Percentiles rank a stretch among this genome's conserved stretches.
phyloP scores from a whole-genome alignment of 2,797 vertebrate genomes.

The Sternotherus odoratus region DNA sequence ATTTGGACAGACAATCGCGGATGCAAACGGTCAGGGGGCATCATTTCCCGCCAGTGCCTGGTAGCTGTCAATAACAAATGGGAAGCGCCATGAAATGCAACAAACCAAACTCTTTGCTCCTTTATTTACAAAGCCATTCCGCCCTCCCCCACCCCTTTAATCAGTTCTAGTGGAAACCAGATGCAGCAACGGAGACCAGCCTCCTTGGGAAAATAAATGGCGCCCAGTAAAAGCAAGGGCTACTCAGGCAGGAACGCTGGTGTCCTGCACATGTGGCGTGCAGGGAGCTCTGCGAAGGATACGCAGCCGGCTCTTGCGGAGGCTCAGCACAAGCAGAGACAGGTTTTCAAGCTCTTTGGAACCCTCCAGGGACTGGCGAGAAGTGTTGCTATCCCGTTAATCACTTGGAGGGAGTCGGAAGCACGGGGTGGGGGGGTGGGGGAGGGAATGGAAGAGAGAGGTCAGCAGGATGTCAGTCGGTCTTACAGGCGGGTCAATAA shows the following conservation, averaged over 20 bases:
- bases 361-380: not conserved
- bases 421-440: no score
- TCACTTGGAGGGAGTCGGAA: not conserved
- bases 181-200: constrained; percentile 50
- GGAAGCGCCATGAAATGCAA: constrained; percentile 12
- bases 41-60: constrained; percentile 22
- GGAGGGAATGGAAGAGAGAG: not conserved
- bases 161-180: not conserved
- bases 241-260: not conserved
- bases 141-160: accelerated
- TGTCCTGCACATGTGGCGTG: accelerated
- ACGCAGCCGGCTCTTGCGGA: not conserved
- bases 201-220: constrained; percentile 53
- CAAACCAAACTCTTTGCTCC: not conserved
- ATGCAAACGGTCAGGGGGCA: not conserved
- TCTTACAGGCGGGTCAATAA: not conserved
- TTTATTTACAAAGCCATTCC: not conserved
- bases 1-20: accelerated
- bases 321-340: not conserved
- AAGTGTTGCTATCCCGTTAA: not conserved
- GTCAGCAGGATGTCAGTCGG: constrained; percentile 41
- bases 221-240: constrained; percentile 35
- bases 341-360: not conserved
- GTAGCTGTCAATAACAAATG: not conserved
- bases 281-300: not conserved